These are phyloP conservation scores for Parazoanthus swiftii DNA, from an alignment of 92 coral and sea anemone genomes.

Conservation along the genomic window DNA sequence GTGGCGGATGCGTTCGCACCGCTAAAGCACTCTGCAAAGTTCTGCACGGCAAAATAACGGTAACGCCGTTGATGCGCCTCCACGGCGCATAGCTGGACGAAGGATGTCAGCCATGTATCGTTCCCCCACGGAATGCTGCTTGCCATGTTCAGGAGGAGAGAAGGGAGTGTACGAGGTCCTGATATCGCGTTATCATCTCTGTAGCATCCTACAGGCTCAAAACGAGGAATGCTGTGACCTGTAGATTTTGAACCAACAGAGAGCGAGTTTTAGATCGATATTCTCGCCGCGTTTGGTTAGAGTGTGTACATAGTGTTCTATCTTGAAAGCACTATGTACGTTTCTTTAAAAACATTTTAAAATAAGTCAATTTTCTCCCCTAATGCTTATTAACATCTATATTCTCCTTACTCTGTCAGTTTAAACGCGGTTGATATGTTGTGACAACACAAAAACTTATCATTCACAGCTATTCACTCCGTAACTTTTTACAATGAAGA, in stretches of 20 bases:
- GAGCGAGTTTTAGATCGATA: background rate
- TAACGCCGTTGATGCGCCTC: background rate
- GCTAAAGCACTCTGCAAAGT: constrained; percentile 22
- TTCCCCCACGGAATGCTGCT: background rate
- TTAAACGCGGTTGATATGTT: too few relatives aligned
- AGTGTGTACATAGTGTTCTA: too few relatives aligned
- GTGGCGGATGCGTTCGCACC: background rate
- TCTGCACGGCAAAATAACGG: constrained; percentile 25
- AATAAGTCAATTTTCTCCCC: too few relatives aligned
- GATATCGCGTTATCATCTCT: background rate
- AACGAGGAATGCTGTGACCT: constrained; percentile 1
- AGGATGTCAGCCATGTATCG: background rate
- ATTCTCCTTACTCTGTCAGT: too few relatives aligned
- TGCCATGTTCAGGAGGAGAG: background rate
- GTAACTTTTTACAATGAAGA: too few relatives aligned
- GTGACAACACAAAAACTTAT: too few relatives aligned
- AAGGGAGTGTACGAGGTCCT: background rate
- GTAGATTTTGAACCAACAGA: background rate
- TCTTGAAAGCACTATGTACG: too few relatives aligned
- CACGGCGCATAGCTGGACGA: constrained; percentile 9
- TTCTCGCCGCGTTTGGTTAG: too few relatives aligned
- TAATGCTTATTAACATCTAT: too few relatives aligned
- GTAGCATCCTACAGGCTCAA: constrained; percentile 32
- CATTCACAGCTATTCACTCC: too few relatives aligned
- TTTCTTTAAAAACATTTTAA: too few relatives aligned